Percentiles rank a stretch among this genome's conserved stretches.
These are phyloP conservation scores for Rhynchonycteris naso DNA, from an alignment of 2,797 vertebrate genomes.

Conservation along the genomic window DNA sequence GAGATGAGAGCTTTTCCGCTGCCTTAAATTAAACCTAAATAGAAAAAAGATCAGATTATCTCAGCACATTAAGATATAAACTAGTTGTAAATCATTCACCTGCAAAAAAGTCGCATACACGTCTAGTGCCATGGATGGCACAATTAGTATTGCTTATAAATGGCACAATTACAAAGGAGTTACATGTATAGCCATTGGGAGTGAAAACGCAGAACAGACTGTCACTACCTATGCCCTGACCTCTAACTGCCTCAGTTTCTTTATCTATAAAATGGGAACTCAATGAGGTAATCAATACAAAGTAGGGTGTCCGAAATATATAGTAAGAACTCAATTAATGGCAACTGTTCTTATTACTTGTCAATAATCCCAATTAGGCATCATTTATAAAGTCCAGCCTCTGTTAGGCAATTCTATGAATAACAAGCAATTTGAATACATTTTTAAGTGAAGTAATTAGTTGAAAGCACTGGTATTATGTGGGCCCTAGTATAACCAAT, in stretches of 20 bases:
- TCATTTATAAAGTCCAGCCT: background rate
- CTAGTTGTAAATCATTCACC: conserved; percentile 35
- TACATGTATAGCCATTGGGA: background rate
- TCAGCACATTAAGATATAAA: conserved; percentile 51
- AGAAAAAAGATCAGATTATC: conserved; percentile 54
- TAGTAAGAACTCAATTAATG: background rate
- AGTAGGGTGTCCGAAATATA: background rate
- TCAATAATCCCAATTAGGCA: background rate
- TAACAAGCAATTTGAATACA: background rate
- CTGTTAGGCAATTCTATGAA: background rate
- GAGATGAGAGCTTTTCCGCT: conserved; percentile 56
- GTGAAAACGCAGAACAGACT: background rate
- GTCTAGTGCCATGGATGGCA: background rate
- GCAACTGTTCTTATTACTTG: background rate
- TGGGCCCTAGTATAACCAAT: background rate
- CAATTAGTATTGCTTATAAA: background rate
- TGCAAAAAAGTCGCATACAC: background rate
- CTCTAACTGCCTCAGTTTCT: background rate
- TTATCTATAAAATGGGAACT: background rate
- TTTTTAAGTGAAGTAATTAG: background rate
- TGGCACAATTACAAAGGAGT: background rate
- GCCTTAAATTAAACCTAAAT: conserved; percentile 60
- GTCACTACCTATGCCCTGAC: background rate
- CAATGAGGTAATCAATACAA: background rate
- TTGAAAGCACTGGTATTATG: too few species aligned